phyloP scores from a whole-genome alignment of 2,888 invertebrate species.

The Furcula furcula region DNA sequence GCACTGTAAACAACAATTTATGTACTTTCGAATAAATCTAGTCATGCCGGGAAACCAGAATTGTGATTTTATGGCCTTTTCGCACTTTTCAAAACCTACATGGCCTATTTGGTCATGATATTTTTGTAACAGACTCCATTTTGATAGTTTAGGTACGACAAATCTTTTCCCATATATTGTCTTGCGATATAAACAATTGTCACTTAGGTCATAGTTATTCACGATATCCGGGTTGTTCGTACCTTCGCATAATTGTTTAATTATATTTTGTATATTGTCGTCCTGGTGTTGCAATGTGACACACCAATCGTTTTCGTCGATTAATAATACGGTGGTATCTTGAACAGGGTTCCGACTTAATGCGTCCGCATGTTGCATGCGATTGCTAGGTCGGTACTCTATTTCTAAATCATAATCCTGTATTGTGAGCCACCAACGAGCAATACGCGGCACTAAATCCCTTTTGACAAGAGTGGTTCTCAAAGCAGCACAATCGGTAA shows the following conservation, averaged over 20 bases:
- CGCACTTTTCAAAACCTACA: no score
- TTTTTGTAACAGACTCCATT: slow-evolving; percentile 6
- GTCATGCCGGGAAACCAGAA: slow-evolving; percentile 58
- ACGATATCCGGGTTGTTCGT: no score
- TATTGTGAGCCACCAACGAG: slow-evolving; percentile 6
- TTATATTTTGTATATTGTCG: neutral
- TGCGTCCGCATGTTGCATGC: slow-evolving; percentile 4
- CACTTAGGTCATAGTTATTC: neutral
- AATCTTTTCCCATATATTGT: slow-evolving; percentile 1
- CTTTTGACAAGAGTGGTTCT: slow-evolving; percentile 1
- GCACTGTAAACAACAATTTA: slow-evolving; percentile 25
- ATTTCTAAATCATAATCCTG: neutral
- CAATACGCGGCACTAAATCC: neutral
- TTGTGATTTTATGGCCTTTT: slow-evolving; percentile 23
- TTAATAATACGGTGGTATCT: neutral
- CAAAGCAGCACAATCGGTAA: slow-evolving; percentile 3
- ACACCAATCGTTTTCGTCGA: slow-evolving; percentile 1
- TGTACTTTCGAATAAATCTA: slow-evolving; percentile 47
- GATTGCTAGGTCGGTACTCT: slow-evolving; percentile 3
- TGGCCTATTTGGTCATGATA: slow-evolving; percentile 2
- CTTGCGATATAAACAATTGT: slow-evolving; percentile 2
- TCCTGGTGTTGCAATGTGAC: neutral
- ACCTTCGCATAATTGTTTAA: neutral
- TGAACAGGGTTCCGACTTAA: slow-evolving; percentile 1
- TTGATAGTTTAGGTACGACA: slow-evolving; percentile 6